Evolutionary conservation across 2,888 invertebrate species (phyloP).

Genomic region (Archips xylosteana): DNA sequence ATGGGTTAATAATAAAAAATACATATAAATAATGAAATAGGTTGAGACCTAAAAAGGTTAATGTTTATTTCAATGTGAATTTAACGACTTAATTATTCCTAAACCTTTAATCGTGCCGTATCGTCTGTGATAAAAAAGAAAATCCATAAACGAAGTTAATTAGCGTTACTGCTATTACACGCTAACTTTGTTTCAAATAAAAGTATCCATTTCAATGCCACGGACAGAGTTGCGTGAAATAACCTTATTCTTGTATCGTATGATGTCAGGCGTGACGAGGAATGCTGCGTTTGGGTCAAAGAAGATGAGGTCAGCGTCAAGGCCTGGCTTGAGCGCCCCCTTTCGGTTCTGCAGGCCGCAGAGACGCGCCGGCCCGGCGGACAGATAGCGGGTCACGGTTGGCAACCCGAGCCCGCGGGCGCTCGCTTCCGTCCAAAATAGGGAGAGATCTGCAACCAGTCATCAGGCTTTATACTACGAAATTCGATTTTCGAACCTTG

Average conservation of each 20-base stretch:
- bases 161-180: background rate
- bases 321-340: conserved; percentile 85
- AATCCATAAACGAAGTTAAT: background rate
- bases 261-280: conserved; percentile 79
- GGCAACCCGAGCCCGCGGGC: conserved; percentile 76
- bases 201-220: conserved; percentile 25
- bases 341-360: conserved; percentile 85
- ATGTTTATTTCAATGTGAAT: too few species aligned
- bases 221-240: conserved; percentile 19
- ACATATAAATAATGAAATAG: too few species aligned
- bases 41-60: too few species aligned
- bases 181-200: background rate
- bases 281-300: conserved; percentile 88
- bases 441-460: conserved; percentile 79
- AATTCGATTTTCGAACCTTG: too few species aligned
- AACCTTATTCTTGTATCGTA: conserved; percentile 88
- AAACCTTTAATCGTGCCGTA: background rate
- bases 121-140: background rate
- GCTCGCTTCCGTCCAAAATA: conserved; percentile 88
- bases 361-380: conserved; percentile 85
- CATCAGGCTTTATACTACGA: too few species aligned
- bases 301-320: conserved; percentile 89
- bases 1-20: too few species aligned
- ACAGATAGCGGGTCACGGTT: conserved; percentile 84
- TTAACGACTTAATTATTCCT: too few species aligned